Percentiles rank a stretch among this genome's conserved stretches.
These are phyloP conservation scores for Ypsolopha scabrella DNA, from an alignment of 2,888 invertebrate genomes.

Conservation along the genomic window DNA sequence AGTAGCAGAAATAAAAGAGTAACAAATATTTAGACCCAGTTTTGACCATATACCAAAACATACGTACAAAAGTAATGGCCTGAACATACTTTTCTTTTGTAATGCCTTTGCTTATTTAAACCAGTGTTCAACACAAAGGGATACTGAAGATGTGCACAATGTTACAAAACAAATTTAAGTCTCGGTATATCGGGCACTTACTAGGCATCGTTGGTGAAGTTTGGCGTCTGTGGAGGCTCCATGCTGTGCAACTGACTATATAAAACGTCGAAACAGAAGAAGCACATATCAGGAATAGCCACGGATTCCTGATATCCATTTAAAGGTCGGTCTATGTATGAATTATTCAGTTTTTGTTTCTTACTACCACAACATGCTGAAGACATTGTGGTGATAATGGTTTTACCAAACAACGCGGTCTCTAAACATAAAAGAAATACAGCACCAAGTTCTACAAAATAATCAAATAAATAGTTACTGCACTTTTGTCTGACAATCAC, in stretches of 20 bases:
- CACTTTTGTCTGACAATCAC: too few species aligned
- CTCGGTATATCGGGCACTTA: constrained; percentile 67
- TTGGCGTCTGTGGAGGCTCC: constrained; percentile 91
- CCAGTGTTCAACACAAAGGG: too few species aligned
- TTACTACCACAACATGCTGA: constrained; percentile 93
- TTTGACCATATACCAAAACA: too few species aligned
- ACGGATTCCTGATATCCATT: constrained; percentile 71
- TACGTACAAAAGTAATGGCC: too few species aligned
- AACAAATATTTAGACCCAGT: too few species aligned
- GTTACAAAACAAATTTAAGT: too few species aligned
- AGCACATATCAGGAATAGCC: constrained; percentile 96
- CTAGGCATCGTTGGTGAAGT: constrained; percentile 96
- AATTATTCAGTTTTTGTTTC: constrained; percentile 89
- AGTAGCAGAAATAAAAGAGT: too few species aligned
- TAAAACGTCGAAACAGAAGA: constrained; percentile 99
- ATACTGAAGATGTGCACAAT: too few species aligned
- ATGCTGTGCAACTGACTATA: constrained; percentile 93
- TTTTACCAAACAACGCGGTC: constrained; percentile 26
- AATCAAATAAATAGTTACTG: too few species aligned
- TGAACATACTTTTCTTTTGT: too few species aligned
- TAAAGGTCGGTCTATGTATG: constrained; percentile 69
- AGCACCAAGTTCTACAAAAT: background rate
- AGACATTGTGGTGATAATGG: constrained; percentile 73
- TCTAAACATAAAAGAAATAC: constrained; percentile 8
- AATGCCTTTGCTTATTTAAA: too few species aligned